These are phyloP conservation scores for Acleris emargana DNA, from an alignment of 2,888 invertebrate genomes.

Conservation along the genomic window DNA sequence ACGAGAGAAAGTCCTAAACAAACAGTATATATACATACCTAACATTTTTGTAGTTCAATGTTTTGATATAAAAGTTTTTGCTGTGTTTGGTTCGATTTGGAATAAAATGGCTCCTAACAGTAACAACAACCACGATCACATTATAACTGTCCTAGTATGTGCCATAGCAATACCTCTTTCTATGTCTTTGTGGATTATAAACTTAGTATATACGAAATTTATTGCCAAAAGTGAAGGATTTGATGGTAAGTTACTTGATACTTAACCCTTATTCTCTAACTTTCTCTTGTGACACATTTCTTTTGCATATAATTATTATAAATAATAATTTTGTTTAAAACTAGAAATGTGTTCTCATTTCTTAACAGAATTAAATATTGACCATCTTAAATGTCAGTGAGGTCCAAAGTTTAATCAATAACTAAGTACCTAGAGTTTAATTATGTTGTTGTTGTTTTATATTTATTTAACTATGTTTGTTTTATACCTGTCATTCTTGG, in stretches of 20 bases:
- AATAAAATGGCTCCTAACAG: conserved; percentile 22
- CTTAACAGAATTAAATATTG: too few relatives aligned
- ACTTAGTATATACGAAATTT: conserved; percentile 86
- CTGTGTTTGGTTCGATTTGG: background rate
- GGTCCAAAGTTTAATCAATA: too few relatives aligned
- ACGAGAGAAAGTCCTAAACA: conserved; percentile 13
- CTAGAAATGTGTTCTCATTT: too few relatives aligned
- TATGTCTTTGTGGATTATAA: conserved; percentile 89
- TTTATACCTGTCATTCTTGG: too few relatives aligned
- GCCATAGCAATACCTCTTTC: conserved; percentile 89
- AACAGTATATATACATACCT: background rate
- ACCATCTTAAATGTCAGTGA: too few relatives aligned
- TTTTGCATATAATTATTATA: conserved; percentile 3
- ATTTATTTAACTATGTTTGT: too few relatives aligned
- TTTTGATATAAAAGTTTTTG: background rate
- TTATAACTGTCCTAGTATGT: conserved; percentile 85
- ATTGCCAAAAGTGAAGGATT: conserved; percentile 74
- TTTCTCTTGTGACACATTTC: conserved; percentile 27
- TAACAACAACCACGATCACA: conserved; percentile 56
- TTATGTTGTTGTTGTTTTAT: too few relatives aligned
- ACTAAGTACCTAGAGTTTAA: too few relatives aligned
- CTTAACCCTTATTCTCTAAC: conserved; percentile 5
- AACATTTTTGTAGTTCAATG: background rate
- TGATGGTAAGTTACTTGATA: conserved; percentile 72
- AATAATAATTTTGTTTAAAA: too few relatives aligned